Evolutionary conservation across 2,797 vertebrate genomes (phyloP).

Genomic region (Arremon brunneinucha): DNA sequence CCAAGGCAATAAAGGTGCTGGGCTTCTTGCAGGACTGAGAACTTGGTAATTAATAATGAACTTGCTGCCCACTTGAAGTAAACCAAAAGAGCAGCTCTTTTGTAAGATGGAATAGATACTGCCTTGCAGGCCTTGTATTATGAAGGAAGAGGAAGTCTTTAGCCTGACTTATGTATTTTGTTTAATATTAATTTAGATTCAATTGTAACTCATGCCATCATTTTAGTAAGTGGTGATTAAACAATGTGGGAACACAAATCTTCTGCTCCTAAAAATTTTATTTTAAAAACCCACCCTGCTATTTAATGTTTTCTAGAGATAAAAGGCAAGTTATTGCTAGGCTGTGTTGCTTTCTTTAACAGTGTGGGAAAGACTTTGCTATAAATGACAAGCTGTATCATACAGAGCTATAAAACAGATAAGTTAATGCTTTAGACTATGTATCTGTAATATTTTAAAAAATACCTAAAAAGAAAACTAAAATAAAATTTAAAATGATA

Average conservation of each 20-base stretch:
- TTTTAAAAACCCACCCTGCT: fast-evolving
- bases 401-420: neutral
- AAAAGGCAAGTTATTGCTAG: neutral
- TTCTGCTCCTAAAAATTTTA: neutral
- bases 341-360: neutral
- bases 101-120: neutral
- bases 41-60: neutral
- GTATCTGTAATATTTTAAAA: neutral
- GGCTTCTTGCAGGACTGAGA: neutral
- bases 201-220: neutral
- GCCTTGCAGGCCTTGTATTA: neutral
- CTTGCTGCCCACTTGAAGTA: neutral
- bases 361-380: neutral
- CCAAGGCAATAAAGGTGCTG: neutral
- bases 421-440: neutral
- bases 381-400: neutral
- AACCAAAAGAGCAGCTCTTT: neutral
- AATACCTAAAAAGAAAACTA: neutral
- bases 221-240: neutral
- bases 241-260: neutral
- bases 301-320: neutral
- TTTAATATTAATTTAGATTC: neutral
- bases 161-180: neutral
- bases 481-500: neutral
- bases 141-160: neutral